Base-by-base conservation (phyloP, 2,113 vertebrate genomes). In the Cinclus mexicanus region DNA sequence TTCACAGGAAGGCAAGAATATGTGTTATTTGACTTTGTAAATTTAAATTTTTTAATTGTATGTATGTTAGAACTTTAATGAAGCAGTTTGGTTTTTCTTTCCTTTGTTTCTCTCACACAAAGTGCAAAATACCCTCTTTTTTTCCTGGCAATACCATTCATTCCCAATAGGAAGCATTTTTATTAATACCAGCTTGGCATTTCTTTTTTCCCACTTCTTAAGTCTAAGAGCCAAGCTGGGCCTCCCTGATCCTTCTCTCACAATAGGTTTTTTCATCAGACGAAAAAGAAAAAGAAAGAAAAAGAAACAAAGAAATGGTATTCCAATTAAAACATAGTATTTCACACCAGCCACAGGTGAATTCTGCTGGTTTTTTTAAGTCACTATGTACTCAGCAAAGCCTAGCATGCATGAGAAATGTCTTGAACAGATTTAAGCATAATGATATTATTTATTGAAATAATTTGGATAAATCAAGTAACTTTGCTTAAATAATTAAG, bases 151-250 rank as follows among this genome's bases (percentile, higher is more conserved):
- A 83, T 93, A 85, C 92, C 90, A 87, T 94, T 93, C 94, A 80
- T 93, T 94, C 95, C 70, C 96, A 97, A 96, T 95, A 97, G 92
- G 94, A 97, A 97, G 92, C 92, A 85, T 90, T 95, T 96, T 97
- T 97, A 95, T 96, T 97, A 97, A 93, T 94, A 95, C 88, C 96
- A 97, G 95, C 95, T 97, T 96, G 88, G 85, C 94, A 88, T 96
- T 97, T 97, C 90, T 96, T 94, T 93, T 90, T 94, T 94, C 65
- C 70, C 56, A 61, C 37, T 94, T 74, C 61, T 82, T 83, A 87
- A 95, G 41, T 83, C 22, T 59, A 76, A 85, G 37, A 93, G 84
- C 67, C 81, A 87, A 91, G 53, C n/a, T 10, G 7, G 53, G 74
- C 94, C 94, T 87, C 82, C 78, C 61, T 74, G 76, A 2, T 76